phyloP scores from a whole-genome alignment of 2,113 vertebrate species.

The Nannobrachium achirus region DNA sequence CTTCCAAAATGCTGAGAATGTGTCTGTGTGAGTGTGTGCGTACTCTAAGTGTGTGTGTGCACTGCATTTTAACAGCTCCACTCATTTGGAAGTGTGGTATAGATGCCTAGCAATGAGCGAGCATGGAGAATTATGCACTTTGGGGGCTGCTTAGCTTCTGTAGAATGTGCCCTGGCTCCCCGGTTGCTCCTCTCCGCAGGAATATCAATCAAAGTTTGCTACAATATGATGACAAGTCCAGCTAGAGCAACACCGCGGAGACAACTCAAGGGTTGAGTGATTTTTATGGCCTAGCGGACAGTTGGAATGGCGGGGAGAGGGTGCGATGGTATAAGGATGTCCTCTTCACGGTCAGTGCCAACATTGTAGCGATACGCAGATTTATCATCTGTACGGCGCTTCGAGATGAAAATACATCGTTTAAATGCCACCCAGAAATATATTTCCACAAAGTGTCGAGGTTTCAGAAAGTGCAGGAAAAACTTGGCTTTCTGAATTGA shows the following conservation, averaged over 20 bases:
- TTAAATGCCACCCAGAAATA: neutral
- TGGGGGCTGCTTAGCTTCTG: conserved; percentile 48
- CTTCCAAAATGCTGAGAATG: conserved; percentile 36
- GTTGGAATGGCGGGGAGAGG: conserved; percentile 20
- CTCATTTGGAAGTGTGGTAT: conserved; percentile 55
- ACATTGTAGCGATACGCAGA: neutral
- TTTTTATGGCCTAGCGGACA: conserved; percentile 45
- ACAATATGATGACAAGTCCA: conserved; percentile 64
- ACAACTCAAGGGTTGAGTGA: conserved; percentile 58
- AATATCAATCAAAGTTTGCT: conserved; percentile 67
- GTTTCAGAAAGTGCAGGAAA: neutral
- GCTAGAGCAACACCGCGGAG: conserved; percentile 56
- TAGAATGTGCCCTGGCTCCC: conserved; percentile 53
- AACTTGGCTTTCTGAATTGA: too few relatives aligned
- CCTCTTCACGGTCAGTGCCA: neutral
- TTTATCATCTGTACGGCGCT: neutral
- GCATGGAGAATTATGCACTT: conserved; percentile 58
- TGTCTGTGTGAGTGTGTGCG: neutral
- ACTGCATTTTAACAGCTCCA: conserved; percentile 55
- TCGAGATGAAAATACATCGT: neutral
- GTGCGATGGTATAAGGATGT: conserved; percentile 26
- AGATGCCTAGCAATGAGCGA: conserved; percentile 45
- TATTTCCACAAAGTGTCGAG: neutral
- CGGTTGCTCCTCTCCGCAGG: conserved; percentile 48
- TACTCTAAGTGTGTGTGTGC: too few relatives aligned